phyloP scores from a whole-genome alignment of 2,797 vertebrate genomes.

The Heteromormyrus szaboi region DNA sequence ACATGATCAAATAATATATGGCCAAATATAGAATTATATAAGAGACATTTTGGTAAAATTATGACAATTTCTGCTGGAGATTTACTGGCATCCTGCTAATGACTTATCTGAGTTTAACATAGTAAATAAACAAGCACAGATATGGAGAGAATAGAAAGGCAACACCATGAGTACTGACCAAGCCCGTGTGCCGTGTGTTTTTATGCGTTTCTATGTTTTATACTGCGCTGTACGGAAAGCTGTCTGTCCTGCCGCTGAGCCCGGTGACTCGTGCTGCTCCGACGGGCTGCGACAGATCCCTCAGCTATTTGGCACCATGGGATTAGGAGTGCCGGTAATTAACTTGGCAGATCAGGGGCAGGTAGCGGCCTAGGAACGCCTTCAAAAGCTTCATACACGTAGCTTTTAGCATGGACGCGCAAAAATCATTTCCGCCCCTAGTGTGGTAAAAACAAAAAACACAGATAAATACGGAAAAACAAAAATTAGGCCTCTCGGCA shows the following conservation, averaged over 20 bases:
- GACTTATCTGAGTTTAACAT: background rate
- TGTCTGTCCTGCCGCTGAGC: background rate
- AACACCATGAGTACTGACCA: background rate
- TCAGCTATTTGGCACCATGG: constrained; percentile 54
- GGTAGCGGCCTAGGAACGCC: constrained; percentile 36
- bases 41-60: background rate
- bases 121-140: background rate
- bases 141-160: background rate
- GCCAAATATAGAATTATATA: background rate
- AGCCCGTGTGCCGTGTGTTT: background rate
- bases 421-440: constrained; percentile 43
- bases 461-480: constrained; percentile 50
- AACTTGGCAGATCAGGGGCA: constrained; percentile 25
- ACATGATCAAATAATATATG: background rate
- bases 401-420: constrained; percentile 41
- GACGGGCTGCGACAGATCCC: constrained; percentile 26
- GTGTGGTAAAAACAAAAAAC: constrained; percentile 26
- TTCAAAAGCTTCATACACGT: constrained; percentile 58
- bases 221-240: background rate
- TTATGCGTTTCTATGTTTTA: background rate
- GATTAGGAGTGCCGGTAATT: constrained; percentile 52
- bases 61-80: background rate
- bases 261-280: background rate
- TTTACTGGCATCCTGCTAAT: background rate
- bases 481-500: constrained; percentile 50